Base-by-base conservation (phyloP, 2,888 invertebrate genomes). In the Lydus trimaculatus region DNA sequence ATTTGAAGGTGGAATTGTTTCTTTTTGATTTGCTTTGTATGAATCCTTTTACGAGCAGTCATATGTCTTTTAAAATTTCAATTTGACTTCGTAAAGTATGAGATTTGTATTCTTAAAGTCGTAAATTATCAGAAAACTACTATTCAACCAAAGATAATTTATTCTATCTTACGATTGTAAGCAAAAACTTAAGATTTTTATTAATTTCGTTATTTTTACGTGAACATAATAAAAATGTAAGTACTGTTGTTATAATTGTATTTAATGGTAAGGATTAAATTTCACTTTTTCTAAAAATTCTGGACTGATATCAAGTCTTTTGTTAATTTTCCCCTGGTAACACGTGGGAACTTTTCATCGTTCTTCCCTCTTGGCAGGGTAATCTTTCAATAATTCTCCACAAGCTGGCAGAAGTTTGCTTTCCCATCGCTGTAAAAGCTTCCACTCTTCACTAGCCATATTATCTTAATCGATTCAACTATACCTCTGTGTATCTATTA, bases 401-500 rank as follows among this genome's bases (percentile, higher is more conserved):
- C 31, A 48, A 25, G 23, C 20, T 33, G 15, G 58, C 64, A 64
- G 31, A 58, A 64, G 64, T 64, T 73, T 73, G 52, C 61, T 73
- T 76, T 76, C 76, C 73, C 75, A 76, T 74, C 69, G 62, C 66
- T 68, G 66, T 75, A 71, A 75, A 75, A 71, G 69, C 71, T 65
- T 31, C 67, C 43, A 33, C 62, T 67, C 73, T 73, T 75, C 76
- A 73, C 77, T 73, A 75, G 75, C 72, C 75, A 73, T 74, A 76
- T 78, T 76, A 78, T 75, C 75, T 72, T 74, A 76, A 78, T 78
- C 74, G 78, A 79, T 78, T 70, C 64, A 25, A 64, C 66, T 62
- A 52, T 52, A 52, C 64, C 60, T 69, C 56, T 23, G 58, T 23
- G 58, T 58, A 36, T 31, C 33, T 25, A 63, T 52, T 52, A 52